Percentiles rank a stretch among this genome's conserved stretches.
These are phyloP conservation scores for Sesamia nonagrioides DNA, from an alignment of 1,140 invertebrate genomes.

Conservation along the genomic window DNA sequence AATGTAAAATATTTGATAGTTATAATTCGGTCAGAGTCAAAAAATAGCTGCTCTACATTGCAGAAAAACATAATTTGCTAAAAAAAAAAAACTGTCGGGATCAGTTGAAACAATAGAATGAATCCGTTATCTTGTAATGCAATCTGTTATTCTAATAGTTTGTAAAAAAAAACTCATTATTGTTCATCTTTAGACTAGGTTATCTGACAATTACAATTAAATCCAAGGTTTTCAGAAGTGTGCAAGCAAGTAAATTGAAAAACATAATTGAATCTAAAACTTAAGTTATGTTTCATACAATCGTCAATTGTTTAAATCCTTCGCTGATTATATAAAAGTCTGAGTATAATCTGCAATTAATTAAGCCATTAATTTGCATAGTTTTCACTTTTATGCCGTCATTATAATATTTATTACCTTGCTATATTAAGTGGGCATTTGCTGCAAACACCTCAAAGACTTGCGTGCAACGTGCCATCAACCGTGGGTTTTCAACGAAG, in stretches of 20 bases:
- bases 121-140: slow-evolving; percentile 22
- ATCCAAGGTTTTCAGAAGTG: slow-evolving; percentile 19
- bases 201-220: slow-evolving; percentile 2
- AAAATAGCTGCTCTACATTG: not conserved
- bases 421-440: not conserved
- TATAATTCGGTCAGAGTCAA: not conserved
- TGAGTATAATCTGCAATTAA: not conserved
- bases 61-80: not conserved
- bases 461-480: not conserved
- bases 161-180: slow-evolving; percentile 26
- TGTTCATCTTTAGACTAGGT: slow-evolving; percentile 8
- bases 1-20: not conserved
- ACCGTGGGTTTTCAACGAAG: not conserved
- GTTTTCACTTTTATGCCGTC: not conserved
- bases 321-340: not conserved
- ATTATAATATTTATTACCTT: slow-evolving; percentile 3
- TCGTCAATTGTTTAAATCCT: not conserved
- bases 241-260: not conserved
- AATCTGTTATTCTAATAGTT: slow-evolving; percentile 23
- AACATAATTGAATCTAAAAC: not conserved
- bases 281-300: not conserved
- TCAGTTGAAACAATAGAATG: slow-evolving; percentile 16
- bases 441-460: not conserved
- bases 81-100: not conserved
- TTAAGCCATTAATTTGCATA: not conserved